Conservation (phyloP, 2,888 invertebrate species). For the Chaetogeoica ovagalla region DNA sequence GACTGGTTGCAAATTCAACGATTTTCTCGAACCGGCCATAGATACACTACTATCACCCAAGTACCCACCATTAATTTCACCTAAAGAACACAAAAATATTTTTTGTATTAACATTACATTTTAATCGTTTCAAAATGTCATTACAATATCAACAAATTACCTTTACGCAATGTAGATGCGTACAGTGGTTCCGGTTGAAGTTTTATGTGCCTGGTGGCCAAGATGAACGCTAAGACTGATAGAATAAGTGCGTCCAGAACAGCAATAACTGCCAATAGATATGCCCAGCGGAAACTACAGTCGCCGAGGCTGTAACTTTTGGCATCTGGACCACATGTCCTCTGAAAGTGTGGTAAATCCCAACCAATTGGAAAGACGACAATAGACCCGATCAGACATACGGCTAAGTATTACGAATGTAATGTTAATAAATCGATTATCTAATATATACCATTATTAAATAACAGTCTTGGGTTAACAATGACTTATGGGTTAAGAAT, state of each 20-base stretch:
- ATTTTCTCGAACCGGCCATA: conserved; percentile 81
- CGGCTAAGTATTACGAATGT: conserved; percentile 67
- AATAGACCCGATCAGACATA: conserved; percentile 85
- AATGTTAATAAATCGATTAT: neutral
- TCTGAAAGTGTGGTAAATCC: conserved; percentile 79
- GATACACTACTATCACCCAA: conserved; percentile 79
- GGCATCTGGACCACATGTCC: conserved; percentile 82
- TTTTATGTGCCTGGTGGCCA: conserved; percentile 85
- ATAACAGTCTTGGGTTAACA: too few relatives aligned
- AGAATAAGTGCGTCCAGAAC: conserved; percentile 83
- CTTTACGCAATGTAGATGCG: conserved; percentile 68
- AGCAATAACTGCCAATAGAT: conserved; percentile 87
- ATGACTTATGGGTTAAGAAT: too few relatives aligned
- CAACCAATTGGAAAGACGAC: conserved; percentile 89
- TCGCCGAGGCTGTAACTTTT: conserved; percentile 74
- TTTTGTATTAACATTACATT: neutral
- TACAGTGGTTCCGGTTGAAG: conserved; percentile 79
- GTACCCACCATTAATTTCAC: conserved; percentile 86
- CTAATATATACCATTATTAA: too few relatives aligned
- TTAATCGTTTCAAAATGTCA: neutral
- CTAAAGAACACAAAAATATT: conserved; percentile 62
- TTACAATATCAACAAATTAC: conserved; percentile 58
- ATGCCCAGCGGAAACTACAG: conserved; percentile 91
- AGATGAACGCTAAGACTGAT: conserved; percentile 87
- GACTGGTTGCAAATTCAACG: conserved; percentile 83